A percentile compares a stretch with the other conserved stretches of the same genome.
Conservation (phyloP, 2,888 invertebrate genomes). For the Catocala fraxini region DNA sequence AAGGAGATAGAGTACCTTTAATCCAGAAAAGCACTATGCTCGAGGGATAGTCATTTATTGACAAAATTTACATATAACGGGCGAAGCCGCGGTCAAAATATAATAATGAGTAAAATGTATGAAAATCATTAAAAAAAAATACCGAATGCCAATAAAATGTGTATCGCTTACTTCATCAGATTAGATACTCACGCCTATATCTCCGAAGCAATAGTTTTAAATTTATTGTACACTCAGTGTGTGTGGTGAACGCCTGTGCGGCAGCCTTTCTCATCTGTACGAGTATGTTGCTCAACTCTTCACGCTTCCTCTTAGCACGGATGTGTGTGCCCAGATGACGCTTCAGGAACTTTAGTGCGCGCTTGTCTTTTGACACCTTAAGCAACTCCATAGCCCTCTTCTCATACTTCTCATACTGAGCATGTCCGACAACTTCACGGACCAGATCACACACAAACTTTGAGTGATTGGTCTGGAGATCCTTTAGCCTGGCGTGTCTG, state of each 20-base stretch:
- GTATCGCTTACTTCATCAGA: too few species aligned
- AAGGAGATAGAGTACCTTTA: too few species aligned
- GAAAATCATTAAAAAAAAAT: too few species aligned
- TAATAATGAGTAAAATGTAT: too few species aligned
- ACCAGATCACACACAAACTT: constrained; percentile 98
- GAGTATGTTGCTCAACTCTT: constrained; percentile 98
- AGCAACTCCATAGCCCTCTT: constrained; percentile 99
- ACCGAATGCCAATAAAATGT: too few species aligned
- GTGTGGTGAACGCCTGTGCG: constrained; percentile 90
- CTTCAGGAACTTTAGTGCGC: constrained; percentile 99
- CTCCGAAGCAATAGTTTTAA: constrained; percentile 39
- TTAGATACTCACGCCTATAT: too few species aligned
- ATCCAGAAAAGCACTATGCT: too few species aligned
- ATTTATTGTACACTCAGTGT: constrained; percentile 72
- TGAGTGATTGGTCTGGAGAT: constrained; percentile 96
- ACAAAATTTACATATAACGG: too few species aligned
- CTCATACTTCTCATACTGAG: constrained; percentile 99
- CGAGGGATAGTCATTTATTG: too few species aligned
- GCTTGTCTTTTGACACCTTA: constrained; percentile 97
- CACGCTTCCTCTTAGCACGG: constrained; percentile 99
- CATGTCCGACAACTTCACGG: constrained; percentile 98
- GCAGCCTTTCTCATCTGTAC: constrained; percentile 99
- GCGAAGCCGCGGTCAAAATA: too few species aligned
- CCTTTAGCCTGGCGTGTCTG: too few species aligned
- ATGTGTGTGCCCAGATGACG: constrained; percentile 98